Evolutionary conservation across 2,888 invertebrate genomes (phyloP).

Genomic region (Acleris laterana): DNA sequence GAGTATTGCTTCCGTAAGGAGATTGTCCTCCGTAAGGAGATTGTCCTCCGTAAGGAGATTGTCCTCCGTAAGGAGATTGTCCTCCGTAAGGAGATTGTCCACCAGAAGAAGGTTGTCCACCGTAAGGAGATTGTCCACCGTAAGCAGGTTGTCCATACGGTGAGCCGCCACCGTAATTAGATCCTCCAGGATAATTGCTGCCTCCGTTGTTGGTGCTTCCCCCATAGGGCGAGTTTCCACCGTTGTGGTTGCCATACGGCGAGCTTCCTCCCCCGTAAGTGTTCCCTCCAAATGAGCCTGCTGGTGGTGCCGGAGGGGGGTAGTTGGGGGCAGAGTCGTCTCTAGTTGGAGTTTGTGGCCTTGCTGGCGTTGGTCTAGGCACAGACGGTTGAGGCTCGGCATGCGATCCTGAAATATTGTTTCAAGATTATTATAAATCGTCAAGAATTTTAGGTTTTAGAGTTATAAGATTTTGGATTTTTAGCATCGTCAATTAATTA

Average conservation of each 20-base stretch:
- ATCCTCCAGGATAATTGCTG: conserved; percentile 38
- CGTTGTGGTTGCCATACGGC: conserved; percentile 30
- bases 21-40: conserved; percentile 36
- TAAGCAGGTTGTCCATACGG: conserved; percentile 47
- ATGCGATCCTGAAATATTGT: conserved; percentile 61
- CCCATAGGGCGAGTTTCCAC: conserved; percentile 47
- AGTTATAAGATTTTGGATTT: too few relatives aligned
- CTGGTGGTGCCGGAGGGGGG: conserved; percentile 73
- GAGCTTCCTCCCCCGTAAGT: conserved; percentile 45
- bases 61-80: conserved; percentile 44
- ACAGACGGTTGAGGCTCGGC: conserved; percentile 65
- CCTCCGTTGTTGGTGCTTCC: conserved; percentile 44
- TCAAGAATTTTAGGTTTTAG: too few relatives aligned
- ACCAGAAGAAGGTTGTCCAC: conserved; percentile 47
- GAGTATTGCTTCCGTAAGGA: conserved; percentile 35
- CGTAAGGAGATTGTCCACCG: conserved; percentile 35
- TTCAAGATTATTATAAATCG: too few relatives aligned
- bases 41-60: conserved; percentile 46
- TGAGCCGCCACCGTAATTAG: conserved; percentile 40
- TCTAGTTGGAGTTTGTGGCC: conserved; percentile 59
- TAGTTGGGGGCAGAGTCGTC: conserved; percentile 71
- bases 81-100: conserved; percentile 48
- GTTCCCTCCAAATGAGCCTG: conserved; percentile 44
- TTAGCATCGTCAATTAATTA: too few relatives aligned
- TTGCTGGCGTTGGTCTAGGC: conserved; percentile 56